These are phyloP conservation scores for Myoxocephalus aenaeus DNA, from an alignment of 2,797 vertebrate genomes.

Conservation along the genomic window DNA sequence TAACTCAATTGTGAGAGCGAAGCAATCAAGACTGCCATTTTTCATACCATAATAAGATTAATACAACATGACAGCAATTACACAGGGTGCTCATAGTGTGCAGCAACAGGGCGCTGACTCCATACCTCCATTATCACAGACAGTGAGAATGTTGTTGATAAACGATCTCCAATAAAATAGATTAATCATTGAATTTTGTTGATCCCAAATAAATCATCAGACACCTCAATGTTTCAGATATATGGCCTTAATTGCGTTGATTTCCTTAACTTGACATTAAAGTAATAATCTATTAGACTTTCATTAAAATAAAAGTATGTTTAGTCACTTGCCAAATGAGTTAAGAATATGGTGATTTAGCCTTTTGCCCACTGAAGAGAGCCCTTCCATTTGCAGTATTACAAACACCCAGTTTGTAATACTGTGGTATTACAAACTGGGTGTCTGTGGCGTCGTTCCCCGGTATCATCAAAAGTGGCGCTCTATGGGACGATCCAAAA, in stretches of 20 bases:
- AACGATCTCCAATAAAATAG: background rate
- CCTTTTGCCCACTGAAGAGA: no score
- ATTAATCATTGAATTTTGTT: background rate
- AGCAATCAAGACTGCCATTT: constrained; percentile 63
- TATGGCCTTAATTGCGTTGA: background rate
- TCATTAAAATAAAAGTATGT: background rate
- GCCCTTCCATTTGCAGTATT: no score
- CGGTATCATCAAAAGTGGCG: no score
- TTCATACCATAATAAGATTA: constrained; percentile 72
- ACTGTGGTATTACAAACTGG: no score
- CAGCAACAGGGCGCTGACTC: constrained; percentile 36
- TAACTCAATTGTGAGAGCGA: constrained; percentile 66
- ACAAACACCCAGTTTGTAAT: no score
- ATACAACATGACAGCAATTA: constrained; percentile 71
- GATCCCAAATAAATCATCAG: constrained; percentile 13
- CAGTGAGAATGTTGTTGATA: constrained; percentile 5
- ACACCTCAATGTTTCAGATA: constrained; percentile 2
- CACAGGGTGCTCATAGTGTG: constrained; percentile 50
- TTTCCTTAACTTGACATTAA: background rate
- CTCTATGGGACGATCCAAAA: no score
- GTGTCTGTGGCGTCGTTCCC: background rate
- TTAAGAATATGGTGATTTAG: no score
- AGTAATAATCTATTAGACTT: background rate
- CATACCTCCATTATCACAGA: constrained; percentile 8
- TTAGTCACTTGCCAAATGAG: no score